Evolutionary conservation across 2,797 vertebrate genomes (phyloP).

Genomic region (Thripadectes ignobilis): DNA sequence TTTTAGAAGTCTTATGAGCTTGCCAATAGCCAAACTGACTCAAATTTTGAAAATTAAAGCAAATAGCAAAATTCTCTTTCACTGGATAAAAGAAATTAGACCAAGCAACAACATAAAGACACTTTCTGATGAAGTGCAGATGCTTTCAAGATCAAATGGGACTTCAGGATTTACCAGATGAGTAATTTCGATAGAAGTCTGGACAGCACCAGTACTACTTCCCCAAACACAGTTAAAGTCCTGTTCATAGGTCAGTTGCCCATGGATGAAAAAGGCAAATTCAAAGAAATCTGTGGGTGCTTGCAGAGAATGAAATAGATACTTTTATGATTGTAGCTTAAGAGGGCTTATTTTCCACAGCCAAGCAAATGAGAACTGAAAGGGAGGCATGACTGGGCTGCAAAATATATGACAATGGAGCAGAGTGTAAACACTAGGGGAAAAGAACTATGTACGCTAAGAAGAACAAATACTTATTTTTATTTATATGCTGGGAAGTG

Average conservation of each 20-base stretch:
- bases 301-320: not conserved
- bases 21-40: not conserved
- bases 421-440: not conserved
- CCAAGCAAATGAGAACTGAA: not conserved
- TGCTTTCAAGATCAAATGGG: not conserved
- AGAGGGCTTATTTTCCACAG: not conserved
- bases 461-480: not conserved
- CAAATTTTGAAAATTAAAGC: not conserved
- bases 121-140: not conserved
- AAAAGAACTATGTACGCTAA: not conserved
- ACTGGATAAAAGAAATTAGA: not conserved
- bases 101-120: not conserved
- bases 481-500: not conserved
- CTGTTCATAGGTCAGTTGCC: not conserved
- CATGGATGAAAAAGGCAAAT: not conserved
- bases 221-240: not conserved
- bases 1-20: not conserved
- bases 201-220: not conserved
- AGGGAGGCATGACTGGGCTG: not conserved
- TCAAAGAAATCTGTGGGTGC: not conserved
- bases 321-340: not conserved
- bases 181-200: not conserved
- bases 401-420: not conserved
- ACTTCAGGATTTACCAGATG: not conserved
- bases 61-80: not conserved